These are phyloP conservation scores for Pangasius sanitwongsei DNA, from an alignment of 2,797 vertebrate species.

Conservation along the genomic window DNA sequence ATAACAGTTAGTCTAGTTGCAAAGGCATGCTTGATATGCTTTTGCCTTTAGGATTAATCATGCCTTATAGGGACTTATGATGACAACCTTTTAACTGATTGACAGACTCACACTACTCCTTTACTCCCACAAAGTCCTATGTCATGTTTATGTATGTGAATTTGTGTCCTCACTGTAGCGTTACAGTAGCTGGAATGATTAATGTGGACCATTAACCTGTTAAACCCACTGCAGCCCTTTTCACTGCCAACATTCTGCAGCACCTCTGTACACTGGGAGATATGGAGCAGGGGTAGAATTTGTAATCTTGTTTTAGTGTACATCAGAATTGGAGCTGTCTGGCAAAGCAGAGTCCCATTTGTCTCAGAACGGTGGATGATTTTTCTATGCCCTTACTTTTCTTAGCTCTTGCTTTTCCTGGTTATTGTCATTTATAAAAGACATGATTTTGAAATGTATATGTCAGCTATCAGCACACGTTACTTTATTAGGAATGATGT, in stretches of 20 bases:
- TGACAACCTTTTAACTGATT: neutral
- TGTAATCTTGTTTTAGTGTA: constrained; percentile 41
- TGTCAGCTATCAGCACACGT: neutral
- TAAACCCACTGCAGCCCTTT: constrained; percentile 30
- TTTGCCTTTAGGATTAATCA: neutral
- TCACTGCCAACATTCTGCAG: neutral
- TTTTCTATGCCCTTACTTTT: neutral
- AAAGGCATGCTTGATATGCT: neutral
- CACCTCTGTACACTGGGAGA: neutral
- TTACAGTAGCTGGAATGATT: constrained; percentile 12
- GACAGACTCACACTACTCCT: neutral
- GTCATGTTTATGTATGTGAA: neutral
- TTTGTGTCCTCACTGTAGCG: neutral
- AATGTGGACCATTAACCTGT: constrained; percentile 21
- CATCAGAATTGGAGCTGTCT: constrained; percentile 39
- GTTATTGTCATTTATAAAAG: neutral
- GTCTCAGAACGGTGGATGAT: constrained; percentile 25
- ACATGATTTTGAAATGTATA: neutral
- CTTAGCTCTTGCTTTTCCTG: constrained; percentile 8
- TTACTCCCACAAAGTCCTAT: neutral
- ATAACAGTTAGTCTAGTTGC: constrained; percentile 37
- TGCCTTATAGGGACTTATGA: neutral
- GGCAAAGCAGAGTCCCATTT: constrained; percentile 34
- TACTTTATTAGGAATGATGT: neutral
- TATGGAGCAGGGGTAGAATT: constrained; percentile 3